Conservation (phyloP, 23 tunicate genomes). For the Ciona savignyi region DNA sequence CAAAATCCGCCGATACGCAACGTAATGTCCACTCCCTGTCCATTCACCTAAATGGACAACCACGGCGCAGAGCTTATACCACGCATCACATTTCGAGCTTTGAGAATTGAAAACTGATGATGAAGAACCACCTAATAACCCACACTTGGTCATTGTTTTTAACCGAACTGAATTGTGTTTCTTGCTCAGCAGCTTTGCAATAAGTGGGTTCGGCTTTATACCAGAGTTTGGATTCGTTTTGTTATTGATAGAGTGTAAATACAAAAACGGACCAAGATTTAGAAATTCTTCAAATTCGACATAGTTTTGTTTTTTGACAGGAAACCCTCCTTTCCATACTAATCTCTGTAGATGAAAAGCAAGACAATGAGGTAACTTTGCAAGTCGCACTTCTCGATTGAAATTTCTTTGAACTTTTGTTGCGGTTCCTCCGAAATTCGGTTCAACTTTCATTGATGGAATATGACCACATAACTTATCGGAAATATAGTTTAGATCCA, state of each 20-base stretch:
- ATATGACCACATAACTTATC: not conserved
- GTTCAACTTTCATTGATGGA: not conserved
- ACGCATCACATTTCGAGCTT: not conserved
- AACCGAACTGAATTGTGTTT: not conserved
- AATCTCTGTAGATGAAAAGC: slow-evolving; percentile 78
- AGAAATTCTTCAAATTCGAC: slow-evolving; percentile 36
- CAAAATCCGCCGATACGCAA: slow-evolving; percentile 35
- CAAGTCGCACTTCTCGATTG: slow-evolving; percentile 11
- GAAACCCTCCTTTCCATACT: slow-evolving; percentile 59
- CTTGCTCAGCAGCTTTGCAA: not conserved
- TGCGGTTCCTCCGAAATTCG: not conserved
- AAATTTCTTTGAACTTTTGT: not conserved
- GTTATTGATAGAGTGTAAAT: not conserved
- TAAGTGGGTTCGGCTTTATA: not conserved
- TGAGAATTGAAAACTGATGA: not conserved
- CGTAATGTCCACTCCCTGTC: slow-evolving; percentile 61
- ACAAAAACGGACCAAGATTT: not conserved
- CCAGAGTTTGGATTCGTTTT: not conserved
- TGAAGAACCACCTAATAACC: not conserved
- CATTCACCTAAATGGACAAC: slow-evolving; percentile 66
- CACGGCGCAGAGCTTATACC: slow-evolving; percentile 48
- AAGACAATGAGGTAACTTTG: slow-evolving; percentile 45
- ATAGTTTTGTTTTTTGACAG: slow-evolving; percentile 35
- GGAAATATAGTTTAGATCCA: not conserved
- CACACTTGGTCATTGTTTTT: not conserved